Evolutionary conservation across 2,888 invertebrate genomes (phyloP).

Genomic region (Apocheima hispidaria): DNA sequence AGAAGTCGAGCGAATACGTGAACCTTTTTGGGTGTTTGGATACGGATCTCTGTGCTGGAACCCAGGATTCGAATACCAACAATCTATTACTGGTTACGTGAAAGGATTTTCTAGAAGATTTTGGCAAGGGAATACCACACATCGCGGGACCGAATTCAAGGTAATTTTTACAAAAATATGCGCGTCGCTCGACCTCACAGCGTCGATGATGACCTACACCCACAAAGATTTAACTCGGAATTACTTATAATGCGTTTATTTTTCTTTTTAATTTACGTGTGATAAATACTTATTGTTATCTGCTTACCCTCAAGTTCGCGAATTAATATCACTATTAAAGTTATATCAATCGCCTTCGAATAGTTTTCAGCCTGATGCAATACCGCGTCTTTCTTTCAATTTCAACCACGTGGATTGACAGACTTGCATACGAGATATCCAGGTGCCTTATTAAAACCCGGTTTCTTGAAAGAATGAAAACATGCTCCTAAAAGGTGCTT

Average conservation of each 20-base stretch:
- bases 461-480: not conserved
- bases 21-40: conserved; percentile 95
- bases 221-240: too few relatives aligned
- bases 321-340: not conserved
- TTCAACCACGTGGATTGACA: conserved; percentile 1
- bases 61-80: conserved; percentile 95
- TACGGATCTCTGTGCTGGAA: conserved; percentile 98
- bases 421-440: too few relatives aligned
- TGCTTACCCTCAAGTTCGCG: too few relatives aligned
- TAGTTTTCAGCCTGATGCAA: conserved; percentile 43
- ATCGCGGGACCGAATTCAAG: conserved; percentile 91
- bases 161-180: conserved; percentile 69
- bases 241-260: too few relatives aligned
- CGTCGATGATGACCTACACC: conserved; percentile 4
- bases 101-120: conserved; percentile 93
- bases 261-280: too few relatives aligned
- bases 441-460: not conserved
- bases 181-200: not conserved
- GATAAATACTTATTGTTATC: too few relatives aligned
- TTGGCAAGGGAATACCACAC: conserved; percentile 96
- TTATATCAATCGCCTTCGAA: conserved; percentile 7
- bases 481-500: too few relatives aligned
- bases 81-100: conserved; percentile 93
- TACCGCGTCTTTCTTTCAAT: conserved; percentile 27
- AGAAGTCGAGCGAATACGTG: conserved; percentile 57